Evolutionary conservation across 2,113 vertebrate genomes (phyloP), one percentile per base, ranked within the genome.

Genomic region (Onychostoma macrolepis): DNA sequence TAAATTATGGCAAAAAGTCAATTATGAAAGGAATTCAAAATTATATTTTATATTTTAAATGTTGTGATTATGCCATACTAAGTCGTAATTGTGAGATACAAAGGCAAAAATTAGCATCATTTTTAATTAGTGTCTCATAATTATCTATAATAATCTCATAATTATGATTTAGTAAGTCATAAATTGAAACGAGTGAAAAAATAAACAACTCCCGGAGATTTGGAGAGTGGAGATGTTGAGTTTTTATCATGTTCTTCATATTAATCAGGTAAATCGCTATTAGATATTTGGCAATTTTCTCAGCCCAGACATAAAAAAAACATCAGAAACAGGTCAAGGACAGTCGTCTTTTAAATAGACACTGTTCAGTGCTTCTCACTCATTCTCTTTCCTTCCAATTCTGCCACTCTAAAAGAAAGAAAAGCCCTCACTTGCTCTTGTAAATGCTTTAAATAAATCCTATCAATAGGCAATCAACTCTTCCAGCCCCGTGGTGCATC

Each of bases 291-390:
- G 56, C 30, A 19, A 26, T 10, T 36, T 36, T 71, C 67, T 71
- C 17, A 71, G 17, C 7, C 1, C 74, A 72, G 33, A 79, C 24
- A 83, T 2, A 78, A 87, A 26, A 1, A 56, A 21, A 21, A 41
- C 8, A 28, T 71, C 24, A 43, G 28, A 74, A 85, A 26, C 38
- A 63, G 48, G 81, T 84, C 75, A 77, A 79, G 81, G 61, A 80
- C 65, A 80, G 36, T 63, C 2, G 7, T 36, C 26, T 28, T 38
- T 85, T 65, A 80, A 87, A 79, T 17, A 79, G 74, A 78, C 2
- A 8, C 17, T 71, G 33, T 71, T 58, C 56, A 58, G 30, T 9
- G 17, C 63, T 43, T 65, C 48, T 45, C 45, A 48, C 61, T 72
- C 28, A 58, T 53, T 56, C 28, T 78, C 50, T 79, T 24, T 58